Evolutionary conservation across 2,797 vertebrate genomes (phyloP), one percentile per base, ranked within the genome.

Genomic region (Eurystomus glaucurus): DNA sequence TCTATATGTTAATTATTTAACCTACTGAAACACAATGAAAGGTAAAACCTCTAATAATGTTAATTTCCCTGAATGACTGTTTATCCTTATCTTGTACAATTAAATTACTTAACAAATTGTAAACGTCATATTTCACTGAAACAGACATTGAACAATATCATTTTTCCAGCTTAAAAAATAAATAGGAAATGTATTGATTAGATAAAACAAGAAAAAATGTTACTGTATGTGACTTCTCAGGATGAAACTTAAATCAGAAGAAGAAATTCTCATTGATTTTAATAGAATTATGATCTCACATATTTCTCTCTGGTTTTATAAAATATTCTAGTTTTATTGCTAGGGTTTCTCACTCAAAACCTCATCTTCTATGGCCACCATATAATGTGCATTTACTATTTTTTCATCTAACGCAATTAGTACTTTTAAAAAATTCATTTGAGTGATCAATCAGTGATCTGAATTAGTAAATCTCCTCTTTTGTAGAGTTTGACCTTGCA

Each of bases 1-100:
- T 80, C 31, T 55, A 26, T 71, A 60, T 51, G 18, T 64, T 93
- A 71, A 71, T 89, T 82, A 78, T 43, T 80, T 89, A 72, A 64
- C 68, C 45, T 70, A 87, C 50, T 37, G 33, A 95, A 91, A 91
- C 5, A 50, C 3, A 11, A 69, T 12, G 39, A 87, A 41, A 68
- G 21, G 35, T 81, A 71, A 92, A 92, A 57, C 71, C 37, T 57
- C 7, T 20, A 72, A 16, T 21, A 62, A 5, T 25, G 23, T 33
- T 74, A 21, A n/a, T 37, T 84, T 68, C 70, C 7, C 14, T 14
- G 46, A 75, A 83, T 28, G 16, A 62, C 37, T 29, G 41, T 28
- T 28, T 15, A 51, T 10, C 20, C 52, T 95, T 65, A 52, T n/a
- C 20, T 80, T 62, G 17, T 58, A 43, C 23, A 41, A 35, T 45